A percentile compares a stretch with the other conserved stretches of the same genome.
Conservation (phyloP, 2,888 invertebrate genomes). For the Pandemis corylana region DNA sequence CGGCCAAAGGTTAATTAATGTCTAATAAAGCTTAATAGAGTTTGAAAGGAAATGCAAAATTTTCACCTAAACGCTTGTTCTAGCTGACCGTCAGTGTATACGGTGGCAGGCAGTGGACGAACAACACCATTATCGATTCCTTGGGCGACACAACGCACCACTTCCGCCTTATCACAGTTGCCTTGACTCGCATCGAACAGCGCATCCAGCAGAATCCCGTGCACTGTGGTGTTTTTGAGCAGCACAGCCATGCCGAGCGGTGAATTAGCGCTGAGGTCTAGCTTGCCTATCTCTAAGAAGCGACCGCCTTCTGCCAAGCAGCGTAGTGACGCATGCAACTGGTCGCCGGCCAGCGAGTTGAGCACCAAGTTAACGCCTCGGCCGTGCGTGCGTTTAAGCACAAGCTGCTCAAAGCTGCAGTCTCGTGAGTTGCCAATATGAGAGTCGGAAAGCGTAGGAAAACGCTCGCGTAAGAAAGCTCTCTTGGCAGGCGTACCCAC, state of each 20-base stretch:
- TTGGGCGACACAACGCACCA: slow-evolving; percentile 91
- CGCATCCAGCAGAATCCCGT: slow-evolving; percentile 97
- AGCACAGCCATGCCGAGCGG: slow-evolving; percentile 97
- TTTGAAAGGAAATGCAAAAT: too few relatives aligned
- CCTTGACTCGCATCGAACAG: slow-evolving; percentile 90
- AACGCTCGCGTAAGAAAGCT: slow-evolving; percentile 93
- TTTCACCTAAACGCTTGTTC: slow-evolving; percentile 96
- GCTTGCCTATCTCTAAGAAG: slow-evolving; percentile 99
- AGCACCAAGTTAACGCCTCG: slow-evolving; percentile 97
- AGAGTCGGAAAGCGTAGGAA: slow-evolving; percentile 90
- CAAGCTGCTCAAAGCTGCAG: slow-evolving; percentile 95
- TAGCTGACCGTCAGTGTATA: slow-evolving; percentile 93
- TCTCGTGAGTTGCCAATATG: slow-evolving; percentile 97
- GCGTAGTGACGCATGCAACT: slow-evolving; percentile 96
- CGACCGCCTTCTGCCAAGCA: slow-evolving; percentile 96
- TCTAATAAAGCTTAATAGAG: too few relatives aligned
- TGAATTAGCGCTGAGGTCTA: slow-evolving; percentile 96
- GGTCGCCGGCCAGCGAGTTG: slow-evolving; percentile 98
- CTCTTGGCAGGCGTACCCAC: slow-evolving; percentile 95
- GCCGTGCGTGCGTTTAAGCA: slow-evolving; percentile 93
- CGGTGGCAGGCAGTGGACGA: slow-evolving; percentile 93
- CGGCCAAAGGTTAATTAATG: too few relatives aligned
- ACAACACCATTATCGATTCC: slow-evolving; percentile 96
- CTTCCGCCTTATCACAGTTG: slow-evolving; percentile 88
- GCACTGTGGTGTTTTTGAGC: slow-evolving; percentile 98